Evolutionary conservation across 2,797 vertebrate species (phyloP).

Genomic region (Enteromius paludinosus): DNA sequence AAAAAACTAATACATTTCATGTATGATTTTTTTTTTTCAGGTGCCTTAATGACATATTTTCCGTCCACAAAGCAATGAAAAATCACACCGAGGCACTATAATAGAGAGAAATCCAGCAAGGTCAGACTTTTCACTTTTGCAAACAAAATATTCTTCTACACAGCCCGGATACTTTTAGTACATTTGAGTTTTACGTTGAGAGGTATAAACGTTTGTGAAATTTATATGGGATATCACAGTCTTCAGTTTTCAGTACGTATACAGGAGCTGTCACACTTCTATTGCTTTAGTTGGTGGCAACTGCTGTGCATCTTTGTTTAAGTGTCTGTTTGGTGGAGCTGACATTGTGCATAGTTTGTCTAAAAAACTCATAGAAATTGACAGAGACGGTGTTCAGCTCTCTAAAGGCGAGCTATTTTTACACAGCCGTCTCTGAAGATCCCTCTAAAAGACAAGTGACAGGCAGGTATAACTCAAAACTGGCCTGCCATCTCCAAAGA

Average conservation of each 20-base stretch:
- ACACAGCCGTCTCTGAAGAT: slow-evolving; percentile 53
- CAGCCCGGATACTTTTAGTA: slow-evolving; percentile 51
- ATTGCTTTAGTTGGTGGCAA: slow-evolving; percentile 16
- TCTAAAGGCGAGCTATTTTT: slow-evolving; percentile 58
- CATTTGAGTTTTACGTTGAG: slow-evolving; percentile 67
- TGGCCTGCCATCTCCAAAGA: slow-evolving; percentile 63
- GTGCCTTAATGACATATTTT: no score
- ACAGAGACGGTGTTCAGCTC: slow-evolving; percentile 38
- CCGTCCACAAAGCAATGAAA: slow-evolving; percentile 66
- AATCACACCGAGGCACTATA: slow-evolving; percentile 65
- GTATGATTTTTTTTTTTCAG: background rate
- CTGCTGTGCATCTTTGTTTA: slow-evolving; percentile 47
- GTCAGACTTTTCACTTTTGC: slow-evolving; percentile 65
- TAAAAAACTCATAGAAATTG: slow-evolving; percentile 45
- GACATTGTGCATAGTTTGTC: slow-evolving; percentile 53
- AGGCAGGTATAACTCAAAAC: slow-evolving; percentile 64
- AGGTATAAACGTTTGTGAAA: slow-evolving; percentile 27
- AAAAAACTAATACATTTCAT: background rate
- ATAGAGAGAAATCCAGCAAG: slow-evolving; percentile 64
- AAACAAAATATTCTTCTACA: slow-evolving; percentile 60
- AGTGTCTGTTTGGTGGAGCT: slow-evolving; percentile 46
- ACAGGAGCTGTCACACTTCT: slow-evolving; percentile 32
- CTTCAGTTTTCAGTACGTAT: background rate
- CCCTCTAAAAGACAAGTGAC: slow-evolving; percentile 56
- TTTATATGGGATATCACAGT: background rate